Base-by-base conservation (phyloP, 2,113 vertebrate species). In the Fulmarus glacialis region DNA sequence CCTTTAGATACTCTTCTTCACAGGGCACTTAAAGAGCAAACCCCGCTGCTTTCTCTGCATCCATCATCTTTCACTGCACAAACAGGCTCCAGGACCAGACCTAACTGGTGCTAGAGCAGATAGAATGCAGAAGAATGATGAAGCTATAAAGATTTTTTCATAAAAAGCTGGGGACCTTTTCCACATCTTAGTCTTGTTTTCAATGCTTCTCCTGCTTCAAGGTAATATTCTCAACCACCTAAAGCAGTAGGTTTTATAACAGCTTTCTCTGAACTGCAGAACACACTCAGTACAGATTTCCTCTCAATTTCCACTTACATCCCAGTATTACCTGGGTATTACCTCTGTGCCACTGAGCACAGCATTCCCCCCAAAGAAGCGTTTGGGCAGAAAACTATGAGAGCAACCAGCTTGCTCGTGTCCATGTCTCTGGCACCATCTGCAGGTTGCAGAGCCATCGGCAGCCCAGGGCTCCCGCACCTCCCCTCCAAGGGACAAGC, bases 401-500 rank as follows among this genome's bases (percentile, higher is more conserved):
- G n/a, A 17, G 38, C 38, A 6, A 1, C 32, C 58, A 15, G 47
- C 27, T 3, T 1, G 23, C 90, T 47, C 89, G 95, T 96, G 83
- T 59, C 87, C 42, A 40, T 75, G 90, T 21, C 93, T 94, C 92
- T 97, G 98, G 98, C 96, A 97, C 97, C 98, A 97, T 64, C 98
- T 98, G 97, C 97, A 71, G 98, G 90, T 43, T 8, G 66, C 47
- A 8, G 43, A 6, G 50, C 60, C 88, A 29, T 1, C 32, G 10
- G 15, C 90, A 82, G 68, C 82, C 12, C 71, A 0, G 2, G 6
- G 55, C 63, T 29, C 60, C 67, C 2, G 22, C 60, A 32, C 74
- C 36, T 15, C 14, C 42, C 64, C 34, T 17, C 14, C 47, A 5
- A 0, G 13, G 60, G 23, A 42, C 6, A 1, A 8, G 62, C 36